Percentiles rank a stretch among this genome's conserved stretches.
Conservation (phyloP, 2,113 vertebrate genomes). For the Psilopsiagon aymara region DNA sequence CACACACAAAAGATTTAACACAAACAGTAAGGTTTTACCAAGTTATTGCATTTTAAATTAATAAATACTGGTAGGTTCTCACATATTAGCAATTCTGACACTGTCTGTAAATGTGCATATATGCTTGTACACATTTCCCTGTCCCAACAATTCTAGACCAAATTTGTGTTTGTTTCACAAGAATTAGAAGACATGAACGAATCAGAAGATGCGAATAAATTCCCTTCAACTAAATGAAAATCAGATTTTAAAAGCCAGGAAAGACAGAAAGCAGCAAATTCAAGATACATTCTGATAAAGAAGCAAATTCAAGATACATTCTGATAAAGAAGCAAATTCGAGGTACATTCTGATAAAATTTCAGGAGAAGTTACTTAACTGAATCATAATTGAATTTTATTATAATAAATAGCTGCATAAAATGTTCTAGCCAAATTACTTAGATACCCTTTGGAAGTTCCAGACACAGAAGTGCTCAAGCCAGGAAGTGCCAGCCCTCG, state of each 20-base stretch:
- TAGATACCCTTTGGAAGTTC: rapidly evolving
- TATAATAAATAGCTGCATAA: not conserved
- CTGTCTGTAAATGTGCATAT: rapidly evolving
- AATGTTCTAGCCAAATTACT: not conserved
- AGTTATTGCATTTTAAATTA: not conserved
- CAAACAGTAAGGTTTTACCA: not conserved
- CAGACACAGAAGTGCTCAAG: not conserved
- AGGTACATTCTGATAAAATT: not conserved
- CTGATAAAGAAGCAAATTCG: not conserved
- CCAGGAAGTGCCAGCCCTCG: not conserved
- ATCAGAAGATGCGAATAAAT: not conserved
- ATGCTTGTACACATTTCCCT: not conserved
- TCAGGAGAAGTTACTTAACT: not conserved
- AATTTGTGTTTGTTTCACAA: not conserved
- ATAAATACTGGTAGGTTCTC: not conserved
- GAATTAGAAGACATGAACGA: not conserved
- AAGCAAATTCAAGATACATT: not conserved
- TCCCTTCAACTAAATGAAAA: not conserved
- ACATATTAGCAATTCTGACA: not conserved
- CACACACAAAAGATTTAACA: not conserved
- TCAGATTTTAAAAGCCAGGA: not conserved
- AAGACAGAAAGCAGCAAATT: not conserved
- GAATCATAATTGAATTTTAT: not conserved
- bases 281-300: not conserved
- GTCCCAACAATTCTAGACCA: not conserved